Evolutionary conservation across 64 coral and sea anemone species (phyloP).

Genomic region (Stylophora pistillata): DNA sequence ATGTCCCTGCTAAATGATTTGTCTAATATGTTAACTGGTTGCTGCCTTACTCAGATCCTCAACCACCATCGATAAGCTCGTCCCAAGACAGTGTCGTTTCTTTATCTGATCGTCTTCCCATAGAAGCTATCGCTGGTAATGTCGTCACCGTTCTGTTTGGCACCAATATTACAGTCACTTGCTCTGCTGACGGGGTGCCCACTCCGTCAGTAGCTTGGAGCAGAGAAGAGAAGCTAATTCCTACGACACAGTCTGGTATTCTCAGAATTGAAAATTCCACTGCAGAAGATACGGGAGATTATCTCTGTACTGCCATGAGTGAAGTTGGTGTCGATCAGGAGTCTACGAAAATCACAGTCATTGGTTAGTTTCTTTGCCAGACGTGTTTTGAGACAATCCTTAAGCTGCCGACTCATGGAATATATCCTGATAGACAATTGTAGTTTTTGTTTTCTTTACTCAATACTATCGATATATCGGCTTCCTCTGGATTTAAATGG

Average conservation of each 20-base stretch:
- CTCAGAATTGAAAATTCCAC: slow-evolving; percentile 3
- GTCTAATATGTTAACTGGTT: not conserved
- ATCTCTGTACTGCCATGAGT: slow-evolving; percentile 50
- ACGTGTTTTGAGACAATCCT: not conserved
- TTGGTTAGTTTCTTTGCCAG: not conserved
- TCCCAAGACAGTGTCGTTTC: not conserved
- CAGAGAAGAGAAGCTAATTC: slow-evolving; percentile 23
- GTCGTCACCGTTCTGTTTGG: slow-evolving; percentile 21
- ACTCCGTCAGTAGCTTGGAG: slow-evolving; percentile 56
- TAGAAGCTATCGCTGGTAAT: slow-evolving; percentile 31
- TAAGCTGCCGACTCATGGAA: no score
- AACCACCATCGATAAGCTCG: slow-evolving; percentile 9
- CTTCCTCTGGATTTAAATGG: no score
- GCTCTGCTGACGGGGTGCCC: slow-evolving; percentile 51
- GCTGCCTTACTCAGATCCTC: slow-evolving; percentile 2
- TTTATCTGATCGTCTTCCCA: slow-evolving; percentile 15
- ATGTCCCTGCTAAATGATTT: not conserved
- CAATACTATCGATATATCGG: no score
- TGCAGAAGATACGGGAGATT: slow-evolving; percentile 43
- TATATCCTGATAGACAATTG: no score
- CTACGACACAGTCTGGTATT: not conserved
- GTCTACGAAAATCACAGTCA: slow-evolving; percentile 24
- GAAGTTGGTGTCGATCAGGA: slow-evolving; percentile 31
- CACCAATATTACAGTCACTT: slow-evolving; percentile 20
- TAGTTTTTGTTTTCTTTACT: no score